phyloP scores from a whole-genome alignment of 1,140 invertebrate species.

The Drosophila nannoptera region DNA sequence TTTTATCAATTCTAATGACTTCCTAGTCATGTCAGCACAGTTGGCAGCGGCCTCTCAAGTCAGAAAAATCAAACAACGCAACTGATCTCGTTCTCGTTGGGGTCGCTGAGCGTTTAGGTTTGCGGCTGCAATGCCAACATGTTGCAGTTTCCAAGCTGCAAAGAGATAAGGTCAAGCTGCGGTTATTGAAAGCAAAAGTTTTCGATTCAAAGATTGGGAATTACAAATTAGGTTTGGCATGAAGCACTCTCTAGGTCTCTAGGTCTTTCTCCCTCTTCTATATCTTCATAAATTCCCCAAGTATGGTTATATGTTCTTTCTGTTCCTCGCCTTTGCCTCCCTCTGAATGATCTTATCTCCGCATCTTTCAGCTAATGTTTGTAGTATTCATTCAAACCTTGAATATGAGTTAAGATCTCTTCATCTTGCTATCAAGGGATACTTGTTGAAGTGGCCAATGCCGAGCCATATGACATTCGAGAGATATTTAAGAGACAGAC shows the following conservation, averaged over 20 bases:
- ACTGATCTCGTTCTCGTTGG: background rate
- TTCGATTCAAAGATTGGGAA: background rate
- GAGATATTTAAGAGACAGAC: constrained; percentile 11
- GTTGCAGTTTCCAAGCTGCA: constrained; percentile 22
- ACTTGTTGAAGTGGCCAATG: background rate
- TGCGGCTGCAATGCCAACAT: constrained; percentile 21
- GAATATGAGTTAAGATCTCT: background rate
- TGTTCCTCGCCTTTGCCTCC: background rate
- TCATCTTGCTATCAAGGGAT: background rate
- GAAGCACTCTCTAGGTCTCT: no score
- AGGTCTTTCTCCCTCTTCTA: no score
- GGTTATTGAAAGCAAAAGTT: constrained; percentile 8
- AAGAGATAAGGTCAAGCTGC: constrained; percentile 2
- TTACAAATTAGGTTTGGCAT: background rate
- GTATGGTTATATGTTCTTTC: background rate
- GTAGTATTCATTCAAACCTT: background rate
- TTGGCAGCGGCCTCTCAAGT: background rate
- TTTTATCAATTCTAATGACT: constrained; percentile 70
- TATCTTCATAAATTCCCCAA: background rate
- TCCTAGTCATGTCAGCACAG: constrained; percentile 64
- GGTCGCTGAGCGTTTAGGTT: constrained; percentile 9
- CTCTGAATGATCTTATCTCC: background rate
- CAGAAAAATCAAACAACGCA: constrained; percentile 15
- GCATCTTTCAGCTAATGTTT: background rate
- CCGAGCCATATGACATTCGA: constrained; percentile 6